Percentiles rank a stretch among this genome's conserved stretches.
These are phyloP conservation scores for Aphrocallistes beatrix DNA, from an alignment of 37 sponge, comb jelly and placozoan genomes.

Conservation along the genomic window DNA sequence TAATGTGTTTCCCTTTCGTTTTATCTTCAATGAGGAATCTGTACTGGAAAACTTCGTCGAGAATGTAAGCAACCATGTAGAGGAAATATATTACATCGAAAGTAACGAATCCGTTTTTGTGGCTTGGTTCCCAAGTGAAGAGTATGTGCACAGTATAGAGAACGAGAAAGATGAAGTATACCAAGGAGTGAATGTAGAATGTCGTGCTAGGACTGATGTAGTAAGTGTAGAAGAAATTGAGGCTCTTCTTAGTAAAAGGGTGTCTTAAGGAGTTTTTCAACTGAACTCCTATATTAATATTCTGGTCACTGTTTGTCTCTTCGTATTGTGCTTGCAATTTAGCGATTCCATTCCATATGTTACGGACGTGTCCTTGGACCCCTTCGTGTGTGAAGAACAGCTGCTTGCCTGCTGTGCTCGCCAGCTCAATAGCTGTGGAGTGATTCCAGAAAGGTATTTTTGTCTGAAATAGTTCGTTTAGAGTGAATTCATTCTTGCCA, in stretches of 20 bases:
- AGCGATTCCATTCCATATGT: conserved; percentile 6
- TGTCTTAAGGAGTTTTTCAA: neutral
- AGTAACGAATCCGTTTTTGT: neutral
- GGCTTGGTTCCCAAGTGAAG: neutral
- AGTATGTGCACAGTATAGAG: neutral
- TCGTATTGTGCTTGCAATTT: neutral
- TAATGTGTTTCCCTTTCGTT: neutral
- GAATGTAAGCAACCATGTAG: neutral
- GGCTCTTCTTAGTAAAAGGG: neutral
- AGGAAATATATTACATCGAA: neutral
- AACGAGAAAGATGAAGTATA: neutral
- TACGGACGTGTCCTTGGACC: conserved; percentile 3
- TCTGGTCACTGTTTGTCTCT: neutral
- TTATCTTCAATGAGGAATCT: neutral
- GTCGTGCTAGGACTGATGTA: neutral
- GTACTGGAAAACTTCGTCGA: neutral
- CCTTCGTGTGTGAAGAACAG: neutral
- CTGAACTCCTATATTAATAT: neutral
- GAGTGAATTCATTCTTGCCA: conserved; percentile 16
- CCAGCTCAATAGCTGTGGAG: neutral
- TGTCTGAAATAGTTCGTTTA: neutral
- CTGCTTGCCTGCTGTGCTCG: neutral
- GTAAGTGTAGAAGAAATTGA: neutral
- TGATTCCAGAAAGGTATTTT: conserved; percentile 4
- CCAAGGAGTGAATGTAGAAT: neutral